Percentiles rank a stretch among this genome's conserved stretches.
These are phyloP conservation scores for Amiota mariae DNA, from an alignment of 2,888 invertebrate genomes.

Conservation along the genomic window DNA sequence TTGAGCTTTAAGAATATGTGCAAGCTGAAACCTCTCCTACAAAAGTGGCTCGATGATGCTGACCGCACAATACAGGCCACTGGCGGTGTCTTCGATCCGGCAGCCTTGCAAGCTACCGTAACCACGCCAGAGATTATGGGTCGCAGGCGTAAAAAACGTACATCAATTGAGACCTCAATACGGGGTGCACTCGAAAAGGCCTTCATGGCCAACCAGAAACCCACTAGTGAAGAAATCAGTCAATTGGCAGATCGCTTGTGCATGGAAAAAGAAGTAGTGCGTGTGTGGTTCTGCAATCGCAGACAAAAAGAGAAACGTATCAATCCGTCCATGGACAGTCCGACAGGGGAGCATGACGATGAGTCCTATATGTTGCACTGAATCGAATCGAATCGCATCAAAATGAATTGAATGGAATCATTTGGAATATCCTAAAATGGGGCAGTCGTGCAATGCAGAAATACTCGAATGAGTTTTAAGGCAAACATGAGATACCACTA, in stretches of 20 bases:
- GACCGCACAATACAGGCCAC: conserved; percentile 86
- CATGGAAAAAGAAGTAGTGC: conserved; percentile 97
- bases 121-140: conserved; percentile 92
- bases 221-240: conserved; percentile 96
- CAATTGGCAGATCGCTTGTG: conserved; percentile 92
- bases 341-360: conserved; percentile 77
- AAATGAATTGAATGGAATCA: conserved; percentile 12
- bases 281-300: conserved; percentile 96
- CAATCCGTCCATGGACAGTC: conserved; percentile 87
- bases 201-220: conserved; percentile 95
- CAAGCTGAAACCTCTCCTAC: conserved; percentile 96
- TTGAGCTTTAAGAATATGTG: conserved; percentile 99
- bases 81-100: conserved; percentile 75
- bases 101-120: conserved; percentile 80
- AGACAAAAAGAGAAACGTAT: conserved; percentile 97
- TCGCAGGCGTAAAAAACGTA: conserved; percentile 94
- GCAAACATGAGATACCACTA: neutral
- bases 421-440: neutral
- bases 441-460: conserved; percentile 59
- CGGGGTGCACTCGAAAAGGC: conserved; percentile 96
- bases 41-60: conserved; percentile 98
- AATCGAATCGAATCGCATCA: conserved; percentile 24
- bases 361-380: conserved; percentile 72
- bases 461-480: conserved; percentile 32
- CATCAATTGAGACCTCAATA: conserved; percentile 95